phyloP scores from a whole-genome alignment of 2,797 vertebrate species.

The Falco novaeseelandiae region DNA sequence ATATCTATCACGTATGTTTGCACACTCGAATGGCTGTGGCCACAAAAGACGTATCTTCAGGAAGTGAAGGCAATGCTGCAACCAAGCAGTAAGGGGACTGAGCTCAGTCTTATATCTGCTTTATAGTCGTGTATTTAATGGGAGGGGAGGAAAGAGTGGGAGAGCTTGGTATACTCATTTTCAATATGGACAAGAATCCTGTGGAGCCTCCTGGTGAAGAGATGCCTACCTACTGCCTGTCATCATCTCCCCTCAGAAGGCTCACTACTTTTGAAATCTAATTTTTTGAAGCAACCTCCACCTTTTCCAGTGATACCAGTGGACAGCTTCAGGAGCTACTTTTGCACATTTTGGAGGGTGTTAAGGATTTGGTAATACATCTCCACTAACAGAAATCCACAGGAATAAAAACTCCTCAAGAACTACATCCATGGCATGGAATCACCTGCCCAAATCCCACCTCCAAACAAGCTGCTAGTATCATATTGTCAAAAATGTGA shows the following conservation, averaged over 20 bases:
- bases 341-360: not conserved
- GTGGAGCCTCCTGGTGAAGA: not conserved
- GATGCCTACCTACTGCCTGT: not conserved
- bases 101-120: not conserved
- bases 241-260: not conserved
- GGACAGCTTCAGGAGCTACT: not conserved
- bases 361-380: not conserved
- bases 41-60: not conserved
- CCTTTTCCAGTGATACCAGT: not conserved
- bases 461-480: not conserved
- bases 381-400: not conserved
- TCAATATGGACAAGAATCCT: not conserved
- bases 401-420: not conserved
- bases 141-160: not conserved
- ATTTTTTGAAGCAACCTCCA: not conserved
- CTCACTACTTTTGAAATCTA: not conserved
- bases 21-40: not conserved
- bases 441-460: not conserved
- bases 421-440: accelerated
- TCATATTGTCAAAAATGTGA: not conserved
- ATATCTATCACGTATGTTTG: not conserved
- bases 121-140: not conserved
- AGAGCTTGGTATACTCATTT: not conserved
- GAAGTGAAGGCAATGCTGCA: not conserved
- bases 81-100: not conserved